Evolutionary conservation across 2,113 vertebrate genomes (phyloP), one percentile per base, ranked within the genome.

Genomic region (Rhegmatorhina hoffmannsi): DNA sequence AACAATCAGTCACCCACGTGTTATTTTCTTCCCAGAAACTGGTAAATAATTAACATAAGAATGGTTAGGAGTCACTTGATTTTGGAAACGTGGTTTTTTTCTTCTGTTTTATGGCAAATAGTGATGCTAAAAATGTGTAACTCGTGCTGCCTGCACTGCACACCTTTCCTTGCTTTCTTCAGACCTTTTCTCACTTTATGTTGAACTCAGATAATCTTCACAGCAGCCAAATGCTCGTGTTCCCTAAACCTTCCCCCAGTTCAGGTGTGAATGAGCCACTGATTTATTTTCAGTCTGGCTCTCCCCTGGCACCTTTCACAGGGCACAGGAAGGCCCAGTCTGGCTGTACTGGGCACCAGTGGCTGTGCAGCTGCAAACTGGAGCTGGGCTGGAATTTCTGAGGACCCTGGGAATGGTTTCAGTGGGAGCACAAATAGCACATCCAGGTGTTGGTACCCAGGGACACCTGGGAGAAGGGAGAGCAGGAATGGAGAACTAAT

Each of bases 111-210:
- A 52, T 36, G 78, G 85, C 69, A 94, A 73, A 92, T 86, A 79
- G 84, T 36, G 55, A 77, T 28, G 78, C 95, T 91, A n/a, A 76
- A 55, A 84, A 33, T 60, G 14, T 85, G 73, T 94, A 95, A 36
- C 89, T 96, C 97, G 58, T 55, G 92, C 66, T 73, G 89, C 97
- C 97, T 86, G 92, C 29, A 13, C 74, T 95, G 94, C 94, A 97
- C 92, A 90, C 52, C 40, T 80, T n/a, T 56, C 88, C 92, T 95
- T 84, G 68, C 89, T 91, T 90, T 76, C 72, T 13, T 77, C 76
- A 73, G 72, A 19, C 23, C 26, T 94, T 90, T 92, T 90, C 80
- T 90, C 44, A 36, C 59, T 81, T 96, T 53, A 63, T 86, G 93
- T 95, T 90, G 55, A 97, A 89, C 75, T 84, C 36, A 14, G 84